These are phyloP conservation scores for Pandion haliaetus DNA, from an alignment of 2,113 vertebrate species.

Conservation along the genomic window DNA sequence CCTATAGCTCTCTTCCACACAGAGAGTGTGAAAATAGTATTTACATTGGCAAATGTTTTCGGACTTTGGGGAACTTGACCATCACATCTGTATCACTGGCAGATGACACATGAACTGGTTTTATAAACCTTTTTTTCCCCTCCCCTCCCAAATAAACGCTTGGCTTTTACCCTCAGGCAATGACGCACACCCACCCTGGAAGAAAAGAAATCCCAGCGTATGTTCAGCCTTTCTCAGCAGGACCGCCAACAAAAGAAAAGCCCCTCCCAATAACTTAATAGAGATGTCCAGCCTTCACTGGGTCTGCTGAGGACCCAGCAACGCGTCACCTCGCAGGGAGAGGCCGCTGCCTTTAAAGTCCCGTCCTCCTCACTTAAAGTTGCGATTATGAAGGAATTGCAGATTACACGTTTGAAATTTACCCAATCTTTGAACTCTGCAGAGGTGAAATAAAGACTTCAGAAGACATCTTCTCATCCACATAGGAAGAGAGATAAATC, in stretches of 20 bases:
- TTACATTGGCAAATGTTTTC: not conserved
- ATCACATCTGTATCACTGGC: not conserved
- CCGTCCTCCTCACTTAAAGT: accelerated
- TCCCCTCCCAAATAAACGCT: not conserved
- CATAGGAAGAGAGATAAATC: not conserved
- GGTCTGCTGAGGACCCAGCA: not conserved
- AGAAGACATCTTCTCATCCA: not conserved
- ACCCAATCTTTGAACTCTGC: not conserved
- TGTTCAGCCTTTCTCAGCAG: not conserved
- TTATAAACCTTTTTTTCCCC: not conserved
- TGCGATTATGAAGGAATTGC: not conserved
- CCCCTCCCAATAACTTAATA: not conserved
- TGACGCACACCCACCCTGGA: not conserved
- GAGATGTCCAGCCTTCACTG: not conserved
- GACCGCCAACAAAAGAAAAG: not conserved
- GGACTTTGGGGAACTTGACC: not conserved
- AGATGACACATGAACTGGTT: not conserved
- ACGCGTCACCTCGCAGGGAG: not conserved
- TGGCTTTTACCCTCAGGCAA: not conserved
- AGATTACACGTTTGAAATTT: not conserved
- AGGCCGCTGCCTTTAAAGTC: not conserved
- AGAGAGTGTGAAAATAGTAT: not conserved
- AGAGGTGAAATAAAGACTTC: constrained; percentile 15
- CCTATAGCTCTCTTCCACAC: not conserved
- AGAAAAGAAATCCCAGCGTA: not conserved